A percentile compares a stretch with the other conserved stretches of the same genome.
These are phyloP conservation scores for Pardosa pseudoannulata DNA, from an alignment of 2,888 invertebrate genomes.

Conservation along the genomic window DNA sequence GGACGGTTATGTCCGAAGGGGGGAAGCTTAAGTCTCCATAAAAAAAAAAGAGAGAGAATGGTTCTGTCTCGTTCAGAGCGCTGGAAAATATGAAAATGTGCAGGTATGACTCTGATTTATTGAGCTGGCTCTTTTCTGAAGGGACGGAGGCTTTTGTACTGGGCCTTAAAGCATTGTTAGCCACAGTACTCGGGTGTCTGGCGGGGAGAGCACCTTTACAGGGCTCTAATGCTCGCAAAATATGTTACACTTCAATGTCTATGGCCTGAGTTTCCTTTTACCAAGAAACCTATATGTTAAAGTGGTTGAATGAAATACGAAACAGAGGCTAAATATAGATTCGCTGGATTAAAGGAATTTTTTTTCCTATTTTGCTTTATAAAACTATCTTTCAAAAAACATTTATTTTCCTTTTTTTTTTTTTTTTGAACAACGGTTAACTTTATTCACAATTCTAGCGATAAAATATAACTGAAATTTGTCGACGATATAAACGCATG, in stretches of 20 bases:
- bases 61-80: constrained; percentile 18
- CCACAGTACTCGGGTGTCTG: constrained; percentile 4
- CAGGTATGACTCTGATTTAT: constrained; percentile 28
- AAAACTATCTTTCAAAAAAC: too few relatives aligned
- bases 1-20: constrained; percentile 15
- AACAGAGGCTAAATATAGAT: not conserved
- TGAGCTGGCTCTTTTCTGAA: constrained; percentile 23
- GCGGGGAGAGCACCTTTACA: not conserved
- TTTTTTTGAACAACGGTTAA: too few relatives aligned
- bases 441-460: too few relatives aligned
- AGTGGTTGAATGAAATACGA: not conserved
- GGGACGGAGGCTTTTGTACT: not conserved
- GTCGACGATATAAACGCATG: too few relatives aligned
- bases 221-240: not conserved
- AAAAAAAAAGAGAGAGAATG: constrained; percentile 17
- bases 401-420: too few relatives aligned
- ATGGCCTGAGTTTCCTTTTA: not conserved
- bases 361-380: too few relatives aligned
- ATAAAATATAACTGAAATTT: too few relatives aligned
- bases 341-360: too few relatives aligned
- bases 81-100: constrained; percentile 31
- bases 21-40: constrained; percentile 23
- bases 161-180: constrained; percentile 18
- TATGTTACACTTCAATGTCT: constrained; percentile 19
- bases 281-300: not conserved